A percentile compares a stretch with the other conserved stretches of the same genome.
phyloP scores from a whole-genome alignment of 2,888 invertebrate genomes.

The Troglohyphantes excavatus region DNA sequence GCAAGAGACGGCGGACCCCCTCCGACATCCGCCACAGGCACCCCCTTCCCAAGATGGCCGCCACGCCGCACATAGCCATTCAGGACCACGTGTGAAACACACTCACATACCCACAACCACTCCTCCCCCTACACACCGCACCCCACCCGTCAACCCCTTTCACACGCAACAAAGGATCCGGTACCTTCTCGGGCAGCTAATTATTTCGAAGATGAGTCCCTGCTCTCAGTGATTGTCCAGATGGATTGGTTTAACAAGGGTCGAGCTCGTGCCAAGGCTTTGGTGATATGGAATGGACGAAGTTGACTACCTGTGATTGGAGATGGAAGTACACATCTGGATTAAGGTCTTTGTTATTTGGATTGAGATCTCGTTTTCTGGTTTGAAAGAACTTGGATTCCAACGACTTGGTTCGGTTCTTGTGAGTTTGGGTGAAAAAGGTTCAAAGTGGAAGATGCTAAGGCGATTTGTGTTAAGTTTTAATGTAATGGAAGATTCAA shows the following conservation, averaged over 20 bases:
- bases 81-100: slow-evolving; percentile 71
- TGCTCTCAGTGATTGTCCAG: slow-evolving; percentile 5
- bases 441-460: no score
- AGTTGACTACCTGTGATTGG: no score
- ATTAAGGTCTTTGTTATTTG: no score
- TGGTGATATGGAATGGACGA: no score
- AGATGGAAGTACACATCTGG: no score
- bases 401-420: no score
- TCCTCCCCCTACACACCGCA: neutral
- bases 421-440: no score
- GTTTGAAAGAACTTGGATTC: no score
- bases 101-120: neutral
- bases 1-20: slow-evolving; percentile 80
- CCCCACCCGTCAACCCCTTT: neutral
- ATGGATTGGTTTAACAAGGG: neutral
- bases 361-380: no score
- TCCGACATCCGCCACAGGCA: slow-evolving; percentile 34
- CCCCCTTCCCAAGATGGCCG: slow-evolving; percentile 64
- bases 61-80: slow-evolving; percentile 73
- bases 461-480: no score
- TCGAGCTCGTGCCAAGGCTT: no score
- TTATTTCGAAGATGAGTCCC: slow-evolving; percentile 21
- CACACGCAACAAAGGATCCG: slow-evolving; percentile 7
- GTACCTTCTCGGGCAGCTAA: slow-evolving; percentile 69
- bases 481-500: no score